phyloP scores from a whole-genome alignment of 30 jellyfish, hydroid and myxozoan species.

The Pseudorhiza aurosa region DNA sequence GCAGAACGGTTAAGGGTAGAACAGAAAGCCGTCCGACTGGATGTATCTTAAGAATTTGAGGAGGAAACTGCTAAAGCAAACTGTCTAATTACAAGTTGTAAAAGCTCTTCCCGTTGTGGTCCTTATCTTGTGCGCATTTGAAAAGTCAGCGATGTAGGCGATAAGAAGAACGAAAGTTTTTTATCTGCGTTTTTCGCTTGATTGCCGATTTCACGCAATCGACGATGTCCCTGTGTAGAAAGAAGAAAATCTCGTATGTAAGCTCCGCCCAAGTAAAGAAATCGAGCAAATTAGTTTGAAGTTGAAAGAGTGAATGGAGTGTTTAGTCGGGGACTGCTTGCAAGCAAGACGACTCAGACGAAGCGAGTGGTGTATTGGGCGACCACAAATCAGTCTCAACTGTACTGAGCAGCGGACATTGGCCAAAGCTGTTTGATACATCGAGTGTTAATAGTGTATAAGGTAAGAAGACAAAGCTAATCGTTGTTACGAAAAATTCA shows the following conservation, averaged over 20 bases:
- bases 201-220: conserved; percentile 63
- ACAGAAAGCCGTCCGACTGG: not conserved
- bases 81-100: conserved; percentile 34
- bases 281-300: conserved; percentile 39
- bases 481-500: conserved; percentile 31
- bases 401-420: not conserved
- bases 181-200: conserved; percentile 65
- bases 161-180: conserved; percentile 51
- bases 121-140: conserved; percentile 47
- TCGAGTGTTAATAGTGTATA: conserved; percentile 3
- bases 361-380: not conserved
- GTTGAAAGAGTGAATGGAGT: conserved; percentile 27
- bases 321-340: not conserved
- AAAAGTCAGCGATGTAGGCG: conserved; percentile 56
- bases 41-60: not conserved
- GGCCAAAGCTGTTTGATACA: not conserved
- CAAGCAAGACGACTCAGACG: not conserved
- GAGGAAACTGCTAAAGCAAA: conserved; percentile 8
- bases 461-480: conserved; percentile 27
- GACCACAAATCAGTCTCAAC: not conserved
- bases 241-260: conserved; percentile 31
- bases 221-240: conserved; percentile 17
- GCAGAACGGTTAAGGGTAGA: not conserved
- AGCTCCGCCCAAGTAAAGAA: conserved; percentile 84
- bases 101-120: conserved; percentile 66